Evolutionary conservation across 2,888 invertebrate genomes (phyloP), one percentile per base, ranked within the genome.

Genomic region (Lasioglossum malachurum): DNA sequence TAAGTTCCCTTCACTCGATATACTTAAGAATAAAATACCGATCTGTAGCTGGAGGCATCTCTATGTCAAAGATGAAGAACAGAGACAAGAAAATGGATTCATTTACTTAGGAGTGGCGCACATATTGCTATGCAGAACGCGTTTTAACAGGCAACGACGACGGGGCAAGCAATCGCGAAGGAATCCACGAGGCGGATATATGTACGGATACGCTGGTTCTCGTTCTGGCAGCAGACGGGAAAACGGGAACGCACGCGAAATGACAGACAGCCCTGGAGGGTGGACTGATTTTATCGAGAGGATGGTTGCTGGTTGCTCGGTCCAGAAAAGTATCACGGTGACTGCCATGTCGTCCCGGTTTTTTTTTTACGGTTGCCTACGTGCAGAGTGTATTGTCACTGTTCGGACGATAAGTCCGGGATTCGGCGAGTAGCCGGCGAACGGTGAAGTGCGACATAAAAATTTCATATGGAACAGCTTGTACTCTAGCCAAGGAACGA

Each of bases 221-320:
- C 31, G 78, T 38, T 46, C 27, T 41, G 35, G 35, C 31, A 71
- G 77, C 1, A 23, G 35, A 23, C 53, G 41, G 38, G n/a, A 46
- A 57, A 82, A 74, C 35, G 67, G 57, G 69, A 82, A 84, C 57
- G 73, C 35, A 69, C 57, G 57, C 74, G 41, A 78, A 77, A 84
- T 74, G 74, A 77, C 74, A 73, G 74, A 38, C 44, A 57, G 38
- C 53, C 74, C 74, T 64, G 35, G 67, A 49, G 82, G 81, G 74
- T 41, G 75, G 57, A 74, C 41, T 78, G 82, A 82, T 78, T 82
- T 84, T 84, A 84, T 84, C 82, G 78, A 75, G 46, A 77, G 53
- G 53, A n/a, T n/a, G 53, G 53, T 8, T 23, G 53, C 3, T 10
- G 76, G 67, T 69, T 74, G 27, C 74, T 19, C 46, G 69, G 27